A percentile compares a stretch with the other conserved stretches of the same genome.
Conservation (phyloP, 2,888 invertebrate species). For the Erebia palarica region DNA sequence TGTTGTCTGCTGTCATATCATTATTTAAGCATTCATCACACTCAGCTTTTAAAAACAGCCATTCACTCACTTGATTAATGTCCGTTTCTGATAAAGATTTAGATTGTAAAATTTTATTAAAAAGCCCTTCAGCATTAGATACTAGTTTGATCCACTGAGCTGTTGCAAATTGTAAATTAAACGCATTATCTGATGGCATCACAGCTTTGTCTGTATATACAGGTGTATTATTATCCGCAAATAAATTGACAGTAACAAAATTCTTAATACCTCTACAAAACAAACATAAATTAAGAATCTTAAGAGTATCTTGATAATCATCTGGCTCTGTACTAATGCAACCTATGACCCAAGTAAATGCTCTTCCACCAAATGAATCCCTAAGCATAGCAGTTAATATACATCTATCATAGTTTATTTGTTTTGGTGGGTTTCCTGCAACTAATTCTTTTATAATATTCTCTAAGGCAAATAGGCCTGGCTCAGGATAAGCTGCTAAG, state of each 20-base stretch:
- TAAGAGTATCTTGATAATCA: conserved; percentile 86
- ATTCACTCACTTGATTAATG: conserved; percentile 88
- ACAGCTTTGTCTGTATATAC: conserved; percentile 70
- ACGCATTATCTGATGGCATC: conserved; percentile 71
- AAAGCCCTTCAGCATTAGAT: conserved; percentile 92
- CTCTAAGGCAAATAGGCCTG: conserved; percentile 85
- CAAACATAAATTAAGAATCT: conserved; percentile 85
- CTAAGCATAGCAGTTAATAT: conserved; percentile 86
- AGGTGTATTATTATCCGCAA: conserved; percentile 85
- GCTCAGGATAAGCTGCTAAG: conserved; percentile 83
- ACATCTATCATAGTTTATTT: conserved; percentile 84
- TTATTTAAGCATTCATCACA: conserved; percentile 90
- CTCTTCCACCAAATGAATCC: conserved; percentile 89
- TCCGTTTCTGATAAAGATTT: conserved; percentile 87
- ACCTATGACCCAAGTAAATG: conserved; percentile 87
- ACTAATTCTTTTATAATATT: conserved; percentile 83
- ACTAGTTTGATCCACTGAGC: conserved; percentile 92
- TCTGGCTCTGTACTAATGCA: conserved; percentile 87
- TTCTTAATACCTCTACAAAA: conserved; percentile 87
- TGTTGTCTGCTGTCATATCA: conserved; percentile 76
- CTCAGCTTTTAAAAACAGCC: conserved; percentile 93
- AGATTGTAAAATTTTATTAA: conserved; percentile 87
- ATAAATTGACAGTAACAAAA: conserved; percentile 87
- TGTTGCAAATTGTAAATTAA: conserved; percentile 91
- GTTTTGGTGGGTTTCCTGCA: conserved; percentile 80